Base-by-base conservation (phyloP, 2,888 invertebrate genomes). In the Caenorhabditis virilis region DNA sequence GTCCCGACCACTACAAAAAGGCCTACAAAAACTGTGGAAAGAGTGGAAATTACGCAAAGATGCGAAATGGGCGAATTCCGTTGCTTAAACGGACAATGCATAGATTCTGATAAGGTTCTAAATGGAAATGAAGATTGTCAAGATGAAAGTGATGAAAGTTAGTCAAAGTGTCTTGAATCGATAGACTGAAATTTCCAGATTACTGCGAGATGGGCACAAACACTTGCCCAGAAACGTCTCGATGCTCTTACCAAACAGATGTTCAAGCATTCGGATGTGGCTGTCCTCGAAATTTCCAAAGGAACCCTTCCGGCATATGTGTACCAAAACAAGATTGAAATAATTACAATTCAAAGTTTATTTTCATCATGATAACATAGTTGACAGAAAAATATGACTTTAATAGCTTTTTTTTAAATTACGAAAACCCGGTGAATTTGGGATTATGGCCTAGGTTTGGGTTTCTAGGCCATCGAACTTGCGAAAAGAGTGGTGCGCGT, bases 61-160 rank as follows among this genome's bases (percentile, higher is more conserved):
- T 76, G 76, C 41, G 66, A 68, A 5, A 42, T 57, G 13, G 72
- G 64, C 16, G 61, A 73, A 45, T 78, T 74, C 62, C 68, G 67
- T 16, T 78, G 78, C 51, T 30, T 47, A 7, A 61, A 61, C 48
- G 74, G 74, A n/a, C 65, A 69, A 35, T 78, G 78, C 50, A 50
- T 77, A 0, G 53, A 53, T 5, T 60, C 61, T 4, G 27, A 36
- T n/a, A 45, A 22, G 27, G 72, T 78, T 15, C 30, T 77, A n/a
- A 72, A 78, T 22, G 76, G 73, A 23, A 53, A 58, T 13, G 57
- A 70, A 13, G 70, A 78, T 48, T 78, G 78, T 46, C 36, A 35
- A 6, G 78, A 78, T 60, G 75, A 72, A 33, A 64, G 76, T 64
- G 62, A 63, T 57, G 62, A 63, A 46, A 63, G 62, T 62, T 6